Evolutionary conservation across 2,113 vertebrate genomes (phyloP), one percentile per base, ranked within the genome.

Genomic region (Scophthalmus maximus): DNA sequence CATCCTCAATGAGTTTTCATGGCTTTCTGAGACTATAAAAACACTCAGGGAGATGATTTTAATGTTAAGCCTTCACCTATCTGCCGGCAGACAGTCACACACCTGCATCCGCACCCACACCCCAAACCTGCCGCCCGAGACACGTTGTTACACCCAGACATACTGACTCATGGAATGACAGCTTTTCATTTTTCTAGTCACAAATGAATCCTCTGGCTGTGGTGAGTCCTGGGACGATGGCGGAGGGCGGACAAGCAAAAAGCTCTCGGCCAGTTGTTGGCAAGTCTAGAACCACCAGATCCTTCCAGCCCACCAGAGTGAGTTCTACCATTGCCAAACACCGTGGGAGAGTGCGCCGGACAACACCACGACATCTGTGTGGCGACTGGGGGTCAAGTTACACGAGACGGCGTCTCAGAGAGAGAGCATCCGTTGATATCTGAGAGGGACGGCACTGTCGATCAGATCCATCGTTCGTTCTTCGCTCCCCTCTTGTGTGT

Each of bases 241-340:
- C 49, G 0, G 1, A 46, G 29, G 40, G 52, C 49, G 5, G 22
- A 60, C 56, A 46, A 82, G 42, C 44, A 27, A 70, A 79, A 87
- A 82, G 38, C 92, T 93, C 94, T 84, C 62, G 9, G 90, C 93
- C 95, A 92, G 88, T 97, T 97, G 96, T 99, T 98, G 96, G 97
- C 97, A 99, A 99, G 96, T 98, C 97, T 98, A 99, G 97, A 99
- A 99, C 97, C 96, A 98, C 97, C 95, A 95, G 97, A 97, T 97
- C 95, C 95, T 92, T 91, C 94, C 95, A 96, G 86, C 93, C 96
- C 96, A 97, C 97, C 97, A 97, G 97, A 98, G 97, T 98, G 97
- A 99, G 97, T 99, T 98, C 97, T 99, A 99, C 96, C 96, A 98
- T 98, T 99, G 97, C 97, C 97, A 99, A 99, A 98, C 86, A 95